phyloP scores from a whole-genome alignment of 2,113 vertebrate genomes.

The Phrynosoma blainvillii region DNA sequence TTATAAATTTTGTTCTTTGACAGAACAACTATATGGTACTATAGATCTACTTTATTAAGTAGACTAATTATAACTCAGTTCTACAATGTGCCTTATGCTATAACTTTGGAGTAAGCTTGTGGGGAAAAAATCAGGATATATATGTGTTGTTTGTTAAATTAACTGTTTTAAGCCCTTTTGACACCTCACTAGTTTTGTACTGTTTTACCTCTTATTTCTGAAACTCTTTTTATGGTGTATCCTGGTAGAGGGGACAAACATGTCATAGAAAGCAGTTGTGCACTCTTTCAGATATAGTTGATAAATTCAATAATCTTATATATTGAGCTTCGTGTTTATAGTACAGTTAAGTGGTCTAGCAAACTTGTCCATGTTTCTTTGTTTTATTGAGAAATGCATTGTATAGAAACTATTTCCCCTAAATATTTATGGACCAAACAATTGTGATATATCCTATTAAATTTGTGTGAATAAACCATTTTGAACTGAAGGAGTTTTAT shows the following conservation, averaged over 20 bases:
- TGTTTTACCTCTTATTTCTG: slow-evolving; percentile 98
- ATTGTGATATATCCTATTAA: slow-evolving; percentile 99
- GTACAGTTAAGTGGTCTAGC: slow-evolving; percentile 99
- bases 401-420: slow-evolving; percentile 99
- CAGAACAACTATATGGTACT: slow-evolving; percentile 95
- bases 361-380: slow-evolving; percentile 99
- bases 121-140: slow-evolving; percentile 96
- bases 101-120: slow-evolving; percentile 99
- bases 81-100: slow-evolving; percentile 99
- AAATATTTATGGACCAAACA: slow-evolving; percentile 99
- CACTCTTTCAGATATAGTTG: slow-evolving; percentile 98
- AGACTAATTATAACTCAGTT: slow-evolving; percentile 98
- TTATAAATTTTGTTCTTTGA: slow-evolving; percentile 95
- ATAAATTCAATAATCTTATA: slow-evolving; percentile 98
- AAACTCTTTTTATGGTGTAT: slow-evolving; percentile 99
- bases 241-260: slow-evolving; percentile 95
- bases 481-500: slow-evolving; percentile 99
- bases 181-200: slow-evolving; percentile 99
- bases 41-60: slow-evolving; percentile 94
- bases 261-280: slow-evolving; percentile 99
- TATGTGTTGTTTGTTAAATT: slow-evolving; percentile 98
- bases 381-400: slow-evolving; percentile 99
- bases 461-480: slow-evolving; percentile 99
- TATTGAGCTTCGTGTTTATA: slow-evolving; percentile 99
- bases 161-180: slow-evolving; percentile 97